Evolutionary conservation across 1,140 invertebrate species (phyloP), one percentile per base, ranked within the genome.

Genomic region (Littorina saxatilis): DNA sequence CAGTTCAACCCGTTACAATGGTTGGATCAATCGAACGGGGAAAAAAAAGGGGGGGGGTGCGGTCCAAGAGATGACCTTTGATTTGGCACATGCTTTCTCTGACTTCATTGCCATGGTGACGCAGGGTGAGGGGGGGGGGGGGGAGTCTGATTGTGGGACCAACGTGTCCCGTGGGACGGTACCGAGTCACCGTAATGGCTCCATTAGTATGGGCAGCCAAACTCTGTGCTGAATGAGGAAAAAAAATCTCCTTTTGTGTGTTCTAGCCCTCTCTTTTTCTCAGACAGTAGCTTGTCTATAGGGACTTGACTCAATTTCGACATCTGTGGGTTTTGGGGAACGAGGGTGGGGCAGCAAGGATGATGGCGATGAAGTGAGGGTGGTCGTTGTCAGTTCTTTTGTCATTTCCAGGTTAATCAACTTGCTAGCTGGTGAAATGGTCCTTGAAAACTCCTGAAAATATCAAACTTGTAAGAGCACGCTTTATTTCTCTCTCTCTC

Each of bases 41-140:
- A 47, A n/a, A n/a, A n/a, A n/a, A n/a, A 27, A 47, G 74, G 74
- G 74, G 74, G 74, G 74, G 74, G 74, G 74, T 40, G 74, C 43
- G 43, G 74, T 39, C 39, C 39, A 37, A 27, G 15, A 23, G 35
- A 73, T 43, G 70, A 39, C 70, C 37, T 73, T 17, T 73, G 70
- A 73, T 73, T n/a, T 73, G 70, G 70, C 70, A 73, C 70, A 43
- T 43, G 70, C 37, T 43, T 43, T 73, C 23, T 27, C 37, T 39
- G 35, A 37, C n/a, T 61, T 17, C 17, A 73, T 73, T 73, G 39
- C 70, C 70, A 73, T 73, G 70, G 40, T 43, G 70, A 73, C 40
- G 11, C 29, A 27, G 27, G 66, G 27, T 70, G 66, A 23, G 11
- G 50, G 50, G 50, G 11, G 20, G 9, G 20, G 20, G 58, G 9